Percentiles rank a stretch among this genome's conserved stretches.
Evolutionary conservation across 1,140 invertebrate genomes (phyloP).

Genomic region (Wasmannia auropunctata): DNA sequence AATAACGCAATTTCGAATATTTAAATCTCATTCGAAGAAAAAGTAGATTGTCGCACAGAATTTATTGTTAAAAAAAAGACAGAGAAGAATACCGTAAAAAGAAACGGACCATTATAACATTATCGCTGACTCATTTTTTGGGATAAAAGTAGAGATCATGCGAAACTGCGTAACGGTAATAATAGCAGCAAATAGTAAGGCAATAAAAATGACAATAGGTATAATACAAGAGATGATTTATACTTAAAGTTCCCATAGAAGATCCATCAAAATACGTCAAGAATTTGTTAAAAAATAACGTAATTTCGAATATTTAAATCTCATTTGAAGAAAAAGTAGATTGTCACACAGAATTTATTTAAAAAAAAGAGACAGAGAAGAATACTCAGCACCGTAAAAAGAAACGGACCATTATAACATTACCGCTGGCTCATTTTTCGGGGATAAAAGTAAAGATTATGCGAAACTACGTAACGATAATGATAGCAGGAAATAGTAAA

Average conservation of each 20-base stretch:
- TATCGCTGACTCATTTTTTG: too few species aligned
- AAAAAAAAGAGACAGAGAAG: too few species aligned
- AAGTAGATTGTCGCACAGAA: background rate
- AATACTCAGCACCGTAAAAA: too few species aligned
- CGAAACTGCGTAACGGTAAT: background rate
- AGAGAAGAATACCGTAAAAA: too few species aligned
- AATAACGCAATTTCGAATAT: background rate
- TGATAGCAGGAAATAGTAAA: slow-evolving; percentile 1
- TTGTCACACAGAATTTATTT: background rate
- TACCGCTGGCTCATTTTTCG: too few species aligned
- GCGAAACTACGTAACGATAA: background rate
- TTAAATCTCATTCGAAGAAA: background rate
- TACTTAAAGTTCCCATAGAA: background rate
- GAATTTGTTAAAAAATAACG: background rate
- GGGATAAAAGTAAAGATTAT: slow-evolving; percentile 13
- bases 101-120: too few species aligned
- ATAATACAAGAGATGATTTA: background rate
- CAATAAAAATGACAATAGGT: background rate
- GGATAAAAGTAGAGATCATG: slow-evolving; percentile 7
- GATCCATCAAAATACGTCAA: background rate
- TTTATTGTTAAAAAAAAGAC: background rate
- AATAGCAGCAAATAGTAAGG: background rate
- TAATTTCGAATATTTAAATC: background rate
- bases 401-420: too few species aligned
- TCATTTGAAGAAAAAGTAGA: background rate